These are phyloP conservation scores for Ceyx melanurus DNA, from an alignment of 2,113 vertebrate genomes.

Conservation along the genomic window DNA sequence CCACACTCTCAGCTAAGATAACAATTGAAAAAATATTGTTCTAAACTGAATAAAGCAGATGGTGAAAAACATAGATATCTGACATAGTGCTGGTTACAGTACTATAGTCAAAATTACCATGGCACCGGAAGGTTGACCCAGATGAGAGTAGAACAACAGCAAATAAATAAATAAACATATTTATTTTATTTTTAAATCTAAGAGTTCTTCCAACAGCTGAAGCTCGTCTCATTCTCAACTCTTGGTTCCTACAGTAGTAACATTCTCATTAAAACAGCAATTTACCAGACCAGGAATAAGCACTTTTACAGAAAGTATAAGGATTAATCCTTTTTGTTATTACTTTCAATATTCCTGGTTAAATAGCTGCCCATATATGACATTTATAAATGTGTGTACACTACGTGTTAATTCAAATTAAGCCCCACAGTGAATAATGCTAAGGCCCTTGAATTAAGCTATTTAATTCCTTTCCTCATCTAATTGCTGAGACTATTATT, in stretches of 20 bases:
- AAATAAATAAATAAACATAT: background rate
- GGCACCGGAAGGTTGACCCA: background rate
- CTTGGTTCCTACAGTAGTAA: background rate
- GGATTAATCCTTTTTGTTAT: constrained; percentile 18
- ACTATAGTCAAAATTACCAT: background rate
- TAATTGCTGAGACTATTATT: constrained; percentile 49
- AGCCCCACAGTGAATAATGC: background rate
- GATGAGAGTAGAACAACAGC: background rate
- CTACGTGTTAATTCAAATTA: constrained; percentile 38
- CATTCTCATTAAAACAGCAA: background rate
- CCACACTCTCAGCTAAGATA: background rate
- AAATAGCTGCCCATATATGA: background rate
- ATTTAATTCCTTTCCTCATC: constrained; percentile 38
- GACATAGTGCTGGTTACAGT: background rate
- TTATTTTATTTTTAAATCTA: background rate
- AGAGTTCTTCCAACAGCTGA: background rate
- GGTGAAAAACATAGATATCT: background rate
- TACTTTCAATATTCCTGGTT: constrained; percentile 14
- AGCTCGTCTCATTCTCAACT: background rate
- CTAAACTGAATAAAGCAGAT: background rate
- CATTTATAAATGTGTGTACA: constrained; percentile 47
- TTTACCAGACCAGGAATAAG: background rate
- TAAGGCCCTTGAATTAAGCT: constrained; percentile 1
- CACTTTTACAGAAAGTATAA: background rate
- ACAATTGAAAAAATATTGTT: background rate